A percentile compares a stretch with the other conserved stretches of the same genome.
phyloP scores from a whole-genome alignment of 2,113 vertebrate species.

The Rallus limicola region DNA sequence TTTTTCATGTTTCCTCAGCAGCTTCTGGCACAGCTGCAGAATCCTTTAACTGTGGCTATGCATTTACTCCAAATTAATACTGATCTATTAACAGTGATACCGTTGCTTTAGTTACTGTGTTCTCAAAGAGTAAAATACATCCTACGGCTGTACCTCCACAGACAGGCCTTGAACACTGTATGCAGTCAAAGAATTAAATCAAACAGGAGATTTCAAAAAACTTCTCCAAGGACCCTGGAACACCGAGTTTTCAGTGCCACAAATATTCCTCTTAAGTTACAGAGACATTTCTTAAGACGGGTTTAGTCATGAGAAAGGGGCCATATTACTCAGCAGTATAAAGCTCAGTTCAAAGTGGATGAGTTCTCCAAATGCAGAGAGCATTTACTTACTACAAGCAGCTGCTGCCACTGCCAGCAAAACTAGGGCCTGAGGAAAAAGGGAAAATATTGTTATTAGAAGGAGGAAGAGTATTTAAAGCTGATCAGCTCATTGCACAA shows the following conservation, averaged over 20 bases:
- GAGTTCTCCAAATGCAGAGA: background rate
- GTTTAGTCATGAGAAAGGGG: background rate
- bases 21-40: background rate
- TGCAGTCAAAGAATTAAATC: background rate
- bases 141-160: background rate
- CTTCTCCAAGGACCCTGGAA: background rate
- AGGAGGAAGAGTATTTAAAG: background rate
- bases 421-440: background rate
- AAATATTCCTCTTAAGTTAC: background rate
- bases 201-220: background rate
- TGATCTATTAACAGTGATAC: background rate
- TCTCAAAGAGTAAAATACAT: background rate
- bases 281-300: background rate
- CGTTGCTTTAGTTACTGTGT: background rate
- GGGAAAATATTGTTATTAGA: background rate
- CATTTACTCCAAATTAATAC: background rate
- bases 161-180: background rate
- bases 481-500: background rate
- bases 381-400: too few species aligned
- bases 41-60: background rate
- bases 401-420: background rate
- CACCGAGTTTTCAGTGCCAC: background rate
- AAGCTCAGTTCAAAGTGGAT: background rate
- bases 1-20: background rate
- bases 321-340: background rate